These are phyloP conservation scores for Cavia porcellus DNA, from an alignment of 2,113 vertebrate genomes.

Conservation along the genomic window DNA sequence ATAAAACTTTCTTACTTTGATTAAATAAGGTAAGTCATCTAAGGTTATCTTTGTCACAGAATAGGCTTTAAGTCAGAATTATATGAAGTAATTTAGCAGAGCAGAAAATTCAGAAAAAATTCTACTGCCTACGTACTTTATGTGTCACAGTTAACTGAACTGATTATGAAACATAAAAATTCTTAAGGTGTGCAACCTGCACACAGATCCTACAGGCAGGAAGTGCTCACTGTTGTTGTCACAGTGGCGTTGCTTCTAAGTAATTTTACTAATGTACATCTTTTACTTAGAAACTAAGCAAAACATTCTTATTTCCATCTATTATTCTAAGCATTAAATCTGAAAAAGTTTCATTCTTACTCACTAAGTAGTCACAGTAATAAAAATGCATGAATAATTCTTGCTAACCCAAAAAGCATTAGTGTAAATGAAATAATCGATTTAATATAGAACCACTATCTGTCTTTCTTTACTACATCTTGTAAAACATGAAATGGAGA, in stretches of 20 bases:
- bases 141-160: neutral
- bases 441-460: neutral
- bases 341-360: slow-evolving; percentile 16
- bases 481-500: neutral
- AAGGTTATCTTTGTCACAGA: neutral
- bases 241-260: neutral
- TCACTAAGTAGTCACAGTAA: neutral
- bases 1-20: slow-evolving; percentile 3
- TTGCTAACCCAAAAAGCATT: neutral
- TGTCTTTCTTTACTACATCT: neutral
- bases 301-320: neutral
- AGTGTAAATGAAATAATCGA: neutral
- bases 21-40: neutral
- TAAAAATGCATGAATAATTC: neutral
- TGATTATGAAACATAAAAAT: slow-evolving; percentile 9
- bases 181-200: neutral
- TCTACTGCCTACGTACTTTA: neutral
- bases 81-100: neutral
- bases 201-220: neutral
- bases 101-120: neutral
- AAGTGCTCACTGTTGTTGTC: neutral
- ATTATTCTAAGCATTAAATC: neutral
- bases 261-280: neutral
- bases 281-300: neutral
- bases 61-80: neutral